These are phyloP conservation scores for Drosophila peninsularis DNA, from an alignment of 2,888 invertebrate genomes.

Conservation along the genomic window DNA sequence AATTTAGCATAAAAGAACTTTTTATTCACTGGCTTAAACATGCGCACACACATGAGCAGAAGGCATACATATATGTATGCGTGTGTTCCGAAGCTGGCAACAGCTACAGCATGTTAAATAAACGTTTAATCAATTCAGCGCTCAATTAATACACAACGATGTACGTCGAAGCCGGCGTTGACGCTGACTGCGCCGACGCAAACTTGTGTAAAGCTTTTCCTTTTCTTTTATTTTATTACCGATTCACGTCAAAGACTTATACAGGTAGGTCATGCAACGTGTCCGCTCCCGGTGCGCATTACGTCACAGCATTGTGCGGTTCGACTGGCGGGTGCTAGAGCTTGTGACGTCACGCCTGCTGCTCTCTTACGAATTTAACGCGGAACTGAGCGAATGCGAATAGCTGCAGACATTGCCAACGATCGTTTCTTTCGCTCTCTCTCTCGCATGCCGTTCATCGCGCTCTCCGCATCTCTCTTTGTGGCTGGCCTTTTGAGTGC, in stretches of 20 bases:
- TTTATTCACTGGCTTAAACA: constrained; percentile 5
- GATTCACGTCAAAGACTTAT: constrained; percentile 4
- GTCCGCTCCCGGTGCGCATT: background rate
- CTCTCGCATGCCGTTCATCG: background rate
- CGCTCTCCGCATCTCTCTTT: constrained; percentile 12
- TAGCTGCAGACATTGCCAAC: background rate
- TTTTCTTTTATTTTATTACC: constrained; percentile 8
- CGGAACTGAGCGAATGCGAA: constrained; percentile 7
- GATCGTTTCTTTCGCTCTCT: constrained; percentile 17
- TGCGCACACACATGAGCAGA: background rate
- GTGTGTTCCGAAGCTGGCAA: constrained; percentile 36
- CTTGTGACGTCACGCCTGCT: constrained; percentile 31
- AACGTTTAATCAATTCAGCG: constrained; percentile 66
- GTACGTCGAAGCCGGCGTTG: constrained; percentile 11
- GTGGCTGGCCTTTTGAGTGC: constrained; percentile 16
- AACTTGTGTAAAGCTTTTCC: constrained; percentile 21
- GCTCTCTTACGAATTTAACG: background rate
- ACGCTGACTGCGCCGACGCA: constrained; percentile 11
- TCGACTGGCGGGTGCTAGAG: background rate
- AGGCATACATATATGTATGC: background rate
- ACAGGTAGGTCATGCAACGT: background rate
- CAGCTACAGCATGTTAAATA: constrained; percentile 55
- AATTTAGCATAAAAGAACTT: constrained; percentile 18
- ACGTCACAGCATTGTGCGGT: background rate
- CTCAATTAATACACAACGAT: constrained; percentile 46